Base-by-base conservation (phyloP, 2,888 invertebrate genomes). In the Limnephilus rhombicus region DNA sequence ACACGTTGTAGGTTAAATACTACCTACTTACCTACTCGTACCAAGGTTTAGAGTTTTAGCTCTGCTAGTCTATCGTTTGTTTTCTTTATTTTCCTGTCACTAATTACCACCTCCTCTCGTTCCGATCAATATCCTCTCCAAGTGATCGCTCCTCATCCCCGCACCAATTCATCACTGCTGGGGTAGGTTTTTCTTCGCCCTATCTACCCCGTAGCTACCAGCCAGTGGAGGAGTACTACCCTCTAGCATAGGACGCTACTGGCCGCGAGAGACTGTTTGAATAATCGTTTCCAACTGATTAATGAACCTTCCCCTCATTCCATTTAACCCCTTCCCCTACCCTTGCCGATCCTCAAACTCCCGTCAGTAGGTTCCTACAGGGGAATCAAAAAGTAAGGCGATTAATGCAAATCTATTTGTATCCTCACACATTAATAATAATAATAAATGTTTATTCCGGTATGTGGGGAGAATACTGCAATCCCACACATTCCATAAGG, bases 211-310 rank as follows among this genome's bases (percentile, higher is more conserved):
- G 68, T 68, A 68, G 68, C 68, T 68, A 68, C 15, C 29, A 83
- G 45, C 37, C n/a, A 41, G 45, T 34, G 37, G n/a, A n/a, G 37
- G 85, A 41, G 85, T 83, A 83, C 82, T 83, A 83, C 29, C 12
- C n/a, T 34, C 15, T 68, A 24, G 37, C n/a, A 85, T n/a, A 85
- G 85, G 18, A 83, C 88, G 34, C 88, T 80, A 88, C 87, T 31
- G 80, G 83, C 83, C 53, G 90, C 91, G 86, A 68, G 90, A 34
- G 93, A 92, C 93, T 85, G 93, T 81, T 94, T 93, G 94, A 94
- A 95, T 96, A 96, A 96, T 96, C 96, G 95, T 96, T 95, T 94
- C 94, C 92, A 95, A 96, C 96, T 96, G 96, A 96, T 96, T 96
- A 96, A 96, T 96, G 96, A 95, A 95, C 94, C 94, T 94, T 94